phyloP scores from a whole-genome alignment of 2,888 invertebrate genomes.

The Cheilosia grossa region DNA sequence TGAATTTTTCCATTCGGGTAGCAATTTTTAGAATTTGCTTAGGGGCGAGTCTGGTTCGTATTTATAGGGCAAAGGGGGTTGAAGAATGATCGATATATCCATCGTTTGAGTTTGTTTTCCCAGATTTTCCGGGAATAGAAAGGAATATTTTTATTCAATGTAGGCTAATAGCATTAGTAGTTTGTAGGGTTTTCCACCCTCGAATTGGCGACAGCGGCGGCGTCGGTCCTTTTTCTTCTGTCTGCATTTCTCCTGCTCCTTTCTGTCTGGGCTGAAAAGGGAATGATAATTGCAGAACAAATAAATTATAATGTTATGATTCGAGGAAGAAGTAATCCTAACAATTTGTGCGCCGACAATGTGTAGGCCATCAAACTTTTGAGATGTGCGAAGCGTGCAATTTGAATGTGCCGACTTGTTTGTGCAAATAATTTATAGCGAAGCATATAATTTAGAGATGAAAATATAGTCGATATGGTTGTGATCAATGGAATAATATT shows the following conservation, averaged over 20 bases:
- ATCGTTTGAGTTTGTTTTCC: slow-evolving; percentile 45
- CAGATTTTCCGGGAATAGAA: slow-evolving; percentile 57
- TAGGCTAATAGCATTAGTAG: slow-evolving; percentile 68
- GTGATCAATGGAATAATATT: slow-evolving; percentile 65
- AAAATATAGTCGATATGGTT: slow-evolving; percentile 55
- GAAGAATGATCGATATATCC: slow-evolving; percentile 68
- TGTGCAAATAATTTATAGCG: slow-evolving; percentile 67
- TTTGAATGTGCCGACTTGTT: slow-evolving; percentile 64
- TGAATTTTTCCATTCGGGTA: slow-evolving; percentile 54
- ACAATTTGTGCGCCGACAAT: slow-evolving; percentile 46
- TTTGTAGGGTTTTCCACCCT: slow-evolving; percentile 58
- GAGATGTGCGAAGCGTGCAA: slow-evolving; percentile 38
- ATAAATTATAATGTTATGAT: slow-evolving; percentile 70
- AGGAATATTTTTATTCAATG: slow-evolving; percentile 54
- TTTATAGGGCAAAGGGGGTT: slow-evolving; percentile 49
- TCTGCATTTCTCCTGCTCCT: slow-evolving; percentile 11
- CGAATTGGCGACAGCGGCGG: slow-evolving; percentile 42
- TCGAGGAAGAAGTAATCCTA: slow-evolving; percentile 14
- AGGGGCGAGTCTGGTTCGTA: slow-evolving; percentile 1
- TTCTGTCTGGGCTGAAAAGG: slow-evolving; percentile 37
- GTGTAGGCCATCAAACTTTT: slow-evolving; percentile 4
- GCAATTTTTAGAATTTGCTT: slow-evolving; percentile 65
- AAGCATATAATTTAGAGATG: slow-evolving; percentile 37
- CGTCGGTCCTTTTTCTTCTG: slow-evolving; percentile 40
- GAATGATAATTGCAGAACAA: slow-evolving; percentile 69